A percentile compares a stretch with the other conserved stretches of the same genome.
These are phyloP conservation scores for Drosophila kurseongensis DNA, from an alignment of 1,140 invertebrate genomes.

Conservation along the genomic window DNA sequence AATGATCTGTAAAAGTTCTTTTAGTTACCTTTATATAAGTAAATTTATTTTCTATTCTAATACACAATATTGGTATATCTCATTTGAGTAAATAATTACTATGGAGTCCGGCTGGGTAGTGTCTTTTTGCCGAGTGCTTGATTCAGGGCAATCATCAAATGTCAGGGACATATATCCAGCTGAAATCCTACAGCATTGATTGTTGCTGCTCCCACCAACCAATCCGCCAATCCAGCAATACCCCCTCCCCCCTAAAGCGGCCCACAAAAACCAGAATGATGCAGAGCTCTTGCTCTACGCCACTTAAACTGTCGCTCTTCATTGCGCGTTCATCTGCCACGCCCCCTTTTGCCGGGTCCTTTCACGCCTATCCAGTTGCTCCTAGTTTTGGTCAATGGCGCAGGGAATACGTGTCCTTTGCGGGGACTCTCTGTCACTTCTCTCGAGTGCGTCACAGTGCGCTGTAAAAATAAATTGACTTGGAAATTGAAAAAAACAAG, in stretches of 20 bases:
- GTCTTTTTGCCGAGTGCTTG: slow-evolving; percentile 6
- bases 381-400: slow-evolving; percentile 44
- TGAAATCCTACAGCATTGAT: slow-evolving; percentile 46
- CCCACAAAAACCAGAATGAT: slow-evolving; percentile 23
- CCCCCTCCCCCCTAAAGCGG: slow-evolving; percentile 2
- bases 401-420: slow-evolving; percentile 49
- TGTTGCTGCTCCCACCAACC: slow-evolving; percentile 27
- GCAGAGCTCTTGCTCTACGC: slow-evolving; percentile 44
- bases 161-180: slow-evolving; percentile 42
- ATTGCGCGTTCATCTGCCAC: slow-evolving; percentile 45
- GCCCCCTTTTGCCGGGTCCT: slow-evolving; percentile 7
- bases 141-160: slow-evolving; percentile 50
- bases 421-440: slow-evolving; percentile 23
- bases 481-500: slow-evolving; percentile 77
- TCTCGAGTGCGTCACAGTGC: slow-evolving; percentile 54
- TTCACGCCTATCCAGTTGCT: slow-evolving; percentile 46
- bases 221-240: background rate
- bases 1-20: no score
- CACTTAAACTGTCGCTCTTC: slow-evolving; percentile 77
- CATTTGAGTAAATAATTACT: no score
- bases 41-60: no score
- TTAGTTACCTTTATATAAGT: no score
- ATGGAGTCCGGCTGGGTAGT: background rate
- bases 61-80: no score
- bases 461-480: slow-evolving; percentile 83